Evolutionary conservation across 2,113 vertebrate species (phyloP).

Genomic region (Oreocharis arfaki): DNA sequence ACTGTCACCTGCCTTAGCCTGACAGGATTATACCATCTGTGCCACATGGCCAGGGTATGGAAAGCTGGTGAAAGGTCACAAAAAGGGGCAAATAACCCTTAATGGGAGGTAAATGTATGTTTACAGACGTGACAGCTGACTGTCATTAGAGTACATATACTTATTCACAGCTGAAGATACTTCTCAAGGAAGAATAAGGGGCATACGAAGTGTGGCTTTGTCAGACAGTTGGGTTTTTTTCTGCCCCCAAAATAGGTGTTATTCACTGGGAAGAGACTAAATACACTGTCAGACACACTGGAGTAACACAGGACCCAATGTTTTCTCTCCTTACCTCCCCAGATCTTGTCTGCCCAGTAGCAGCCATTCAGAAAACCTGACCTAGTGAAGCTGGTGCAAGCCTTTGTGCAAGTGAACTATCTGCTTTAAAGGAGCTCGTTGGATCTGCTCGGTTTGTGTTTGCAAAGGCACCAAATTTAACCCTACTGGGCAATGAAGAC

Average conservation of each 20-base stretch:
- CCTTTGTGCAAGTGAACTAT: neutral
- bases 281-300: neutral
- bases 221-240: neutral
- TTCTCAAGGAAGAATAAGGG: slow-evolving; percentile 46
- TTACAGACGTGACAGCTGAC: slow-evolving; percentile 78
- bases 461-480: neutral
- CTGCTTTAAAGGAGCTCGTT: neutral
- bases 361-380: neutral
- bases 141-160: slow-evolving; percentile 52
- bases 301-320: neutral
- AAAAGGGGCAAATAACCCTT: slow-evolving; percentile 69
- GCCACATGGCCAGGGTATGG: slow-evolving; percentile 75
- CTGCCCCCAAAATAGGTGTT: neutral
- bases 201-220: neutral
- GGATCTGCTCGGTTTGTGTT: neutral
- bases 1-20: slow-evolving; percentile 83
- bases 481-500: neutral
- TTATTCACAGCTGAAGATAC: slow-evolving; percentile 59
- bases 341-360: neutral
- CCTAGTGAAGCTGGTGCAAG: neutral
- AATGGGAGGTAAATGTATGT: slow-evolving; percentile 75
- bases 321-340: neutral
- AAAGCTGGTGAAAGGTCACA: slow-evolving; percentile 72
- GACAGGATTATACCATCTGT: slow-evolving; percentile 89
- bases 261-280: neutral